Base-by-base conservation (phyloP, 1,140 invertebrate species). In the Achatina immaculata region DNA sequence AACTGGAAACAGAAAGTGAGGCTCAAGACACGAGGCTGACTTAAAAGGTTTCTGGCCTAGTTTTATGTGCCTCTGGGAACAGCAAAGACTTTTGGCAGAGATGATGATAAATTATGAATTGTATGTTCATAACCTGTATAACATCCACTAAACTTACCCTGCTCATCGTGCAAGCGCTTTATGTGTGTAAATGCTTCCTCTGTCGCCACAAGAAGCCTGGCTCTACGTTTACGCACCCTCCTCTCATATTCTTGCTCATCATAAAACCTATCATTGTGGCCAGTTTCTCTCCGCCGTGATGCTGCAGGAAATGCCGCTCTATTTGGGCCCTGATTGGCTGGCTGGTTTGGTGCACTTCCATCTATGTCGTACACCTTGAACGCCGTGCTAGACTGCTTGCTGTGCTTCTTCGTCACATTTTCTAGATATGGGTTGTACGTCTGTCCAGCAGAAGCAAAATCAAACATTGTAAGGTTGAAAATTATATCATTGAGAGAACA, bases 301-400 rank as follows among this genome's bases (percentile, higher is more conserved):
- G 87, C 84, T n/a, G 88, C 87, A n/a, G 90, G 94, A 80, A 95
- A 91, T 81, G 95, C 94, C 19, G 94, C 94, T 71, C 94, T 90
- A 3, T 92, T 94, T 91, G 86, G 79, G 19, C 85, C 87, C 75
- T 88, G 86, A 38, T 74, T 82, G 40, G 83, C 83, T 11, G 81
- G 68, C 66, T 93, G 88, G 93, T 92, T 85, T 93, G 84, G 81
- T 83, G 85, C 80, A 82, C 86, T 62, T 38, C 92, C 96, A 88
- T 99, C 98, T 0, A 99, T 96, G 90, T 99, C 96, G 91, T 99
- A 99, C 90, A 98, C 97, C 89, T 99, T 99, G 86, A 98, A 97
- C 89, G 95, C 96, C 38, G 86, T 86, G 75, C 89, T 80, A 43
- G 65, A 66, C 28, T 82, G 81, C 78, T 89, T 90, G 19, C 85